Evolutionary conservation across 2,888 invertebrate species (phyloP), one percentile per base, ranked within the genome.

Genomic region (Cyclophora albipunctata): DNA sequence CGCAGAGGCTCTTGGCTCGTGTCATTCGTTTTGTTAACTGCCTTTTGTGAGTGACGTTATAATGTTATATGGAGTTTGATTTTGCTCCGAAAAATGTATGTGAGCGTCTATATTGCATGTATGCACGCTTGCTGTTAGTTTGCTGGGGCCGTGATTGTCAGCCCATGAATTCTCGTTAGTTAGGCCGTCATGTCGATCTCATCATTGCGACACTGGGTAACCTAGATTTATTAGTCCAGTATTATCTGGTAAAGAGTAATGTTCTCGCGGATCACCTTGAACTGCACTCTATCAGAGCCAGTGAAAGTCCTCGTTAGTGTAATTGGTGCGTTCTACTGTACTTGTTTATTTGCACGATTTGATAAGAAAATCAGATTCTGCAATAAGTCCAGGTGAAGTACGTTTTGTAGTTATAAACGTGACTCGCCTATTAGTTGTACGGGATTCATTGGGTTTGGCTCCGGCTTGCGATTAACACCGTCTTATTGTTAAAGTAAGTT

Each of bases 261-360:
- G 66, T 73, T 73, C 62, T 70, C 66, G 73, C 63, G 67, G 78
- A 74, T 80, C 67, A 80, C 84, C 82, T 85, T 84, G 84, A 82
- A 84, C 80, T 72, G 77, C 61, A 33, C 67, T 67, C 72, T 81
- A 81, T 81, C 77, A 72, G 66, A 60, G 53, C 57, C 64, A 82
- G 86, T 83, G 85, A 87, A 86, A 86, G 87, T 85, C 69, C 75
- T 86, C 79, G 82, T 84, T 83, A 81, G 79, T 75, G 70, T 34
- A 85, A 87, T 84, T 84, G 81, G 76, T 77, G 66, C 69, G 71
- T 73, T 69, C 62, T 64, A 47, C 63, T 73, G 69, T 63, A 71
- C 69, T 69, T 66, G 73, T 79, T 69, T 73, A 73, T 79, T 78
- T 74, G 74, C 76, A 79, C 77, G 74, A 77, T 71, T 71, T 77